Evolutionary conservation across 2,797 vertebrate genomes (phyloP).

Genomic region (Numenius phaeopus): DNA sequence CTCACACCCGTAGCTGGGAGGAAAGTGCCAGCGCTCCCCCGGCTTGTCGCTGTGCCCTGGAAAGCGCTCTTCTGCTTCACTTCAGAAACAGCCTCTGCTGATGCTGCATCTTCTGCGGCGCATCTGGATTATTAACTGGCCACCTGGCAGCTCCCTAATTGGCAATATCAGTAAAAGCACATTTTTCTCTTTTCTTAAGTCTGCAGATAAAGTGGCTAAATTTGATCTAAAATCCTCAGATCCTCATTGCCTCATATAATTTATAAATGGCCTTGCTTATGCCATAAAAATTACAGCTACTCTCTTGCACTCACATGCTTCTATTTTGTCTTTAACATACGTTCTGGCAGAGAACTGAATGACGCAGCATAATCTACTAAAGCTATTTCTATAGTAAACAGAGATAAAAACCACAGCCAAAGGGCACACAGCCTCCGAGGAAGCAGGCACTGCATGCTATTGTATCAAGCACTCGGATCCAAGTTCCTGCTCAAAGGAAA

Average conservation of each 20-base stretch:
- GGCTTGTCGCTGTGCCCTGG: neutral
- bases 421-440: neutral
- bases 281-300: neutral
- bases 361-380: constrained; percentile 38
- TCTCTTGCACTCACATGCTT: neutral
- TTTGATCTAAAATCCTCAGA: constrained; percentile 26
- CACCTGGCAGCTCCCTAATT: constrained; percentile 45
- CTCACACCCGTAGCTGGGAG: fast-evolving
- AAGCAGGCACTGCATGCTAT: neutral
- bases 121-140: constrained; percentile 33
- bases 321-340: neutral
- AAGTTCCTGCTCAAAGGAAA: neutral
- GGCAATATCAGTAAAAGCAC: constrained; percentile 10
- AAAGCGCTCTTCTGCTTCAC: neutral
- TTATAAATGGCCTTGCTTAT: neutral
- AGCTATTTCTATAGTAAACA: constrained; percentile 53
- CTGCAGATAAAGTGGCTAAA: constrained; percentile 5
- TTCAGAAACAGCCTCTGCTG: constrained; percentile 1
- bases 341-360: neutral
- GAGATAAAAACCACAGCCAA: constrained; percentile 33
- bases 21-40: fast-evolving
- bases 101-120: neutral
- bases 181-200: constrained; percentile 31
- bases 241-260: neutral
- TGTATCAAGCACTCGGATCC: neutral